Conservation (phyloP, 2,888 invertebrate genomes). For the Oscheius sp. region DNA sequence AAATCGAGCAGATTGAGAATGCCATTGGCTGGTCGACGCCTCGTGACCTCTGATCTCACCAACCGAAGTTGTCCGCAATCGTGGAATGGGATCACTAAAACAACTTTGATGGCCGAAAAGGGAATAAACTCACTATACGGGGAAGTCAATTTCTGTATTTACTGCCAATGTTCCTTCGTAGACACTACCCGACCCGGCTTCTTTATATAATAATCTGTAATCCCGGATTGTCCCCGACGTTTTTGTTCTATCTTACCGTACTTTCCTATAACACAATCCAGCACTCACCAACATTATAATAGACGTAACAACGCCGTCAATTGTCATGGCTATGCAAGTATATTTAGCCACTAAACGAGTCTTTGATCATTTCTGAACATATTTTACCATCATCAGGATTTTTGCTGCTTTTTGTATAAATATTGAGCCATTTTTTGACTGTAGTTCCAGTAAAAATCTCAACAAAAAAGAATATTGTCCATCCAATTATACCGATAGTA, state of each 20-base stretch:
- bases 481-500: conserved; percentile 16
- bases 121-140: conserved; percentile 8
- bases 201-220: conserved; percentile 11
- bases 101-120: not conserved
- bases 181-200: not conserved
- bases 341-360: conserved; percentile 30
- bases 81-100: conserved; percentile 21
- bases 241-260: not conserved
- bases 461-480: conserved; percentile 30
- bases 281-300: conserved; percentile 22
- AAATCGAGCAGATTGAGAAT: conserved; percentile 12
- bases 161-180: conserved; percentile 7
- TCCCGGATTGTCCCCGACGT: too few relatives aligned
- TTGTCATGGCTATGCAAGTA: conserved; percentile 30
- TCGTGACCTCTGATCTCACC: conserved; percentile 17
- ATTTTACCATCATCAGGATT: conserved; percentile 24
- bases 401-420: conserved; percentile 17
- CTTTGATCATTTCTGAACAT: not conserved
- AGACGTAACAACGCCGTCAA: conserved; percentile 23
- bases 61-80: conserved; percentile 19
- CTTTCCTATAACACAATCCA: conserved; percentile 6
- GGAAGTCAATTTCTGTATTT: conserved; percentile 23
- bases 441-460: conserved; percentile 22
- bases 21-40: not conserved
- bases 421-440: conserved; percentile 19